These are phyloP conservation scores for Dromiciops gliroides DNA, from an alignment of 2,113 vertebrate genomes.

Conservation along the genomic window DNA sequence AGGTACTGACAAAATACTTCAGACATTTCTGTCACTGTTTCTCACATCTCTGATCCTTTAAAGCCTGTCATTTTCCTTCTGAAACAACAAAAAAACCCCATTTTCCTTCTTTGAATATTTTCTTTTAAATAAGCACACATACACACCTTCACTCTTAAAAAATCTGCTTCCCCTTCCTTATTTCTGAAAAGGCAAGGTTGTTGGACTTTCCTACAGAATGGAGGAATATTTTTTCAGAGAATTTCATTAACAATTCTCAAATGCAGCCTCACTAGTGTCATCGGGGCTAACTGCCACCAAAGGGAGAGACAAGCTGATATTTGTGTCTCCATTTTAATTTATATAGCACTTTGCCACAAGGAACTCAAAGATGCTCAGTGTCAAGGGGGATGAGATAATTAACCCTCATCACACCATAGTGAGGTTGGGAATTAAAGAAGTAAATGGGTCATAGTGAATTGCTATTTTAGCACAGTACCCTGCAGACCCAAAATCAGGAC, in stretches of 20 bases:
- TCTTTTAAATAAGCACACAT: not conserved
- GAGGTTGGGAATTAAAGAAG: conserved; percentile 4
- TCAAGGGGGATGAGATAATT: conserved; percentile 41
- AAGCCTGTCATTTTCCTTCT: conserved; percentile 26
- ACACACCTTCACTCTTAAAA: not conserved
- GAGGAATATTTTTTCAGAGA: not conserved
- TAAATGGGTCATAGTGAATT: not conserved
- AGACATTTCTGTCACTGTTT: not conserved
- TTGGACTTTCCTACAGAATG: not conserved
- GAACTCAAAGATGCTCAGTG: conserved; percentile 15
- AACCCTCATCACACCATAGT: not conserved
- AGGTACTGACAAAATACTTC: not conserved
- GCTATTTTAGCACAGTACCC: not conserved
- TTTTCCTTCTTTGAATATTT: conserved; percentile 25
- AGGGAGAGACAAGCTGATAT: conserved; percentile 7
- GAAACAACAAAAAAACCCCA: conserved; percentile 24
- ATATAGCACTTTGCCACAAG: conserved; percentile 15
- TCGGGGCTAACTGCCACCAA: conserved; percentile 3
- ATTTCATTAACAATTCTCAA: not conserved
- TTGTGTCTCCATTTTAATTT: conserved; percentile 19
- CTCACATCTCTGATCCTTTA: not conserved
- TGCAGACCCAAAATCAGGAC: not conserved
- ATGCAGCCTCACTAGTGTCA: not conserved
- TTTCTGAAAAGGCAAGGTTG: not conserved
- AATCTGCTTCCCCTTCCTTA: not conserved